Base-by-base conservation (phyloP, 2,113 vertebrate genomes). In the Pyxicephalus adspersus region DNA sequence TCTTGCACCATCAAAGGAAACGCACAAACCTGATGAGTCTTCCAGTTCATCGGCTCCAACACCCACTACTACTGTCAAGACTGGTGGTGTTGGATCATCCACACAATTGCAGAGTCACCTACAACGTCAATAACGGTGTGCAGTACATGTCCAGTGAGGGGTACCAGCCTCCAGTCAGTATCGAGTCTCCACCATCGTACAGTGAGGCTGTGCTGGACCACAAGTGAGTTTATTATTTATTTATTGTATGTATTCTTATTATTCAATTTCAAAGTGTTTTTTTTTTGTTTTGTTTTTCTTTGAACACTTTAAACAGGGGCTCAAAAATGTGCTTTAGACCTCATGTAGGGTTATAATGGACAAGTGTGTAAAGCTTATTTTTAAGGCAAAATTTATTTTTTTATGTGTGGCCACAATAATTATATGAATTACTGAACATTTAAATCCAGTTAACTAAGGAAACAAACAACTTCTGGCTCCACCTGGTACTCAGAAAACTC, bases 1-100 rank as follows among this genome's bases (percentile, higher is more conserved):
- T 97, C 72, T 88, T 99, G 77, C 98, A 99, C 84, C 98, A 99
- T 85, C 98, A 99, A 84, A 92, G 96, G 70, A 98, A 99, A 78
- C 92, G 97, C 57, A 98, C 95, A 68, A 94, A 96, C 8, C 94
- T 98, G 60, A 91, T 99, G 90, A 94, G 95, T 0, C 90, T 95
- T 68, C 95, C 95, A 0, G 95, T 96, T 68, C 94, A 96, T 20
- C 93, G 94, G 7, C 91, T 95, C 81, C 97, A 98, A 87, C 95
- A 95, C 83, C 96, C 97, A 0, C 92, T 99, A 81, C 93, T 99
- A 50, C 93, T 99, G 16, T 99, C 98, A 58, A 96, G 95, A 11
- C 93, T 99, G 20, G 95, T 99, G 80, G 97, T 98, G 19, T 90
- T 98, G 2, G 96, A 99, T 85, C 94, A 95, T 54, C 94, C 95